Conservation (phyloP, 1,140 invertebrate species). For the Brachionus plicatilis region DNA sequence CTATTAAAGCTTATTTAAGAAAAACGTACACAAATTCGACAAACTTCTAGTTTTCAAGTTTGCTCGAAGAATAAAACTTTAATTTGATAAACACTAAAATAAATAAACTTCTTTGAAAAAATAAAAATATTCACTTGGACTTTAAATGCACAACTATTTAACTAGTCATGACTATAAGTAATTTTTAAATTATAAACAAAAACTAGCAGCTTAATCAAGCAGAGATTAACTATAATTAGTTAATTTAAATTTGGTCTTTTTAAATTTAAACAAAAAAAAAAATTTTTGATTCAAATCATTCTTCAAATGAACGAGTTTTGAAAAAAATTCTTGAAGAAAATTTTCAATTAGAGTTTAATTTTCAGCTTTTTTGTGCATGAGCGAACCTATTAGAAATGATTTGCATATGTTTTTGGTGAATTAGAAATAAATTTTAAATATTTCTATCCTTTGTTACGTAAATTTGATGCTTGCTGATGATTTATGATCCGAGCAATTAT, state of each 20-base stretch:
- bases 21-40: neutral
- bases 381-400: neutral
- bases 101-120: neutral
- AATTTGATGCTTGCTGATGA: neutral
- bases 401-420: neutral
- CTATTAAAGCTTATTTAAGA: neutral
- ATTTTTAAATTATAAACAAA: neutral
- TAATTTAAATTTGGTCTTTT: neutral
- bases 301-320: too few species aligned
- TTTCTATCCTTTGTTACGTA: neutral
- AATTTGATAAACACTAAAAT: neutral
- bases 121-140: neutral
- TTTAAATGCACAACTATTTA: neutral
- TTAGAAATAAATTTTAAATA: neutral
- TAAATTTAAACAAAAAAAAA: neutral
- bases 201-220: neutral
- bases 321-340: neutral
- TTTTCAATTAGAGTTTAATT: neutral
- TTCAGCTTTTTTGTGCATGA: neutral
- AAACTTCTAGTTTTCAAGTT: neutral
- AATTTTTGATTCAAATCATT: too few species aligned
- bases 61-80: neutral
- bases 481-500: conserved; percentile 7
- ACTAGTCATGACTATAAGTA: neutral
- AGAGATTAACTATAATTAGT: neutral